Conservation (phyloP, 2,113 vertebrate species). For the Isurus oxyrinchus region DNA sequence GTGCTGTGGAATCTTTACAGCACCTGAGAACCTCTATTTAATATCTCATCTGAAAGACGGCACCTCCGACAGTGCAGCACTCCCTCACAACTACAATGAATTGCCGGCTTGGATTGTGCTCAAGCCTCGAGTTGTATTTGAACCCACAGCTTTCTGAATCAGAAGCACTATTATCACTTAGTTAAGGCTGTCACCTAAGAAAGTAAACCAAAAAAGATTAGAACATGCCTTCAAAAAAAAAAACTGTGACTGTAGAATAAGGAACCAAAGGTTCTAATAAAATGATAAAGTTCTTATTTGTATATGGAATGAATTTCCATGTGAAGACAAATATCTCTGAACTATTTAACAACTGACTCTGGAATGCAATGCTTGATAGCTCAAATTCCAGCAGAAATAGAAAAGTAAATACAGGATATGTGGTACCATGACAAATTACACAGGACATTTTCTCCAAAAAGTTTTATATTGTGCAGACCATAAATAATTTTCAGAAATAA, state of each 20-base stretch:
- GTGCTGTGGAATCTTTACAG: background rate
- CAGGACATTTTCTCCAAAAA: background rate
- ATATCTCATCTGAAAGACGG: background rate
- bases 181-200: background rate
- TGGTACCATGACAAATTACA: background rate
- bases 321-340: background rate
- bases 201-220: background rate
- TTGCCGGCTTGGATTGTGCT: background rate
- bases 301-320: background rate
- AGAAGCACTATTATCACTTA: background rate
- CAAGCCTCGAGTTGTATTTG: background rate
- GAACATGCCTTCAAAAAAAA: background rate
- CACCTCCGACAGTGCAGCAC: background rate
- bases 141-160: background rate
- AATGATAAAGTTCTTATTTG: background rate
- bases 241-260: background rate
- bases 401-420: background rate
- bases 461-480: background rate
- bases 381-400: background rate
- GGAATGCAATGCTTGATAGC: background rate
- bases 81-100: background rate
- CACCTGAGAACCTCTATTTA: background rate
- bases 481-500: background rate
- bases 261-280: background rate
- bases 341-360: background rate